Conservation (phyloP, 2,113 vertebrate species). For the Pampusana beccarii region DNA sequence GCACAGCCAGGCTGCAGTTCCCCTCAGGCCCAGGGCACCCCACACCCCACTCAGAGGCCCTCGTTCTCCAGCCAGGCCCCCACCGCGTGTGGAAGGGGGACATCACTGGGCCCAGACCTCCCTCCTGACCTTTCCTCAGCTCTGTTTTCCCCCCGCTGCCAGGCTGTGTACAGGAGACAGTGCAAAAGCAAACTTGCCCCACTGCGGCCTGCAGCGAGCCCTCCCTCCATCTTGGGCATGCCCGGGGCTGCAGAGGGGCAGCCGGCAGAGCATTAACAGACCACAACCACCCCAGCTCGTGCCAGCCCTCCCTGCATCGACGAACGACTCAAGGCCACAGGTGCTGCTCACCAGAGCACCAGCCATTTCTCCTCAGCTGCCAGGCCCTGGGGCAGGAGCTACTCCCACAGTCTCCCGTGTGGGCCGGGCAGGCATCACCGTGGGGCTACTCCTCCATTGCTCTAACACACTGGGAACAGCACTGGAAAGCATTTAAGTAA, state of each 20-base stretch:
- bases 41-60: no score
- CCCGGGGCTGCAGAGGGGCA: not conserved
- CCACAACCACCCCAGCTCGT: rapidly evolving
- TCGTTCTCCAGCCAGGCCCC: not conserved
- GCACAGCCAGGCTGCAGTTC: not conserved
- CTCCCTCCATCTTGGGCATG: not conserved
- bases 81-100: rapidly evolving
- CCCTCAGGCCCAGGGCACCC: not conserved
- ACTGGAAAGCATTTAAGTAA: not conserved
- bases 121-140: not conserved
- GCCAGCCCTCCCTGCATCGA: not conserved
- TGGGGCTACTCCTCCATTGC: not conserved
- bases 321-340: not conserved
- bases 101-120: not conserved
- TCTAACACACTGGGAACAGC: rapidly evolving
- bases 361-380: not conserved
- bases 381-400: not conserved
- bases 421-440: rapidly evolving
- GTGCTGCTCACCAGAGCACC: rapidly evolving
- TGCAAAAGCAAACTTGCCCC: not conserved
- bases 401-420: no score
- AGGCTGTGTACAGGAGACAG: not conserved
- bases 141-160: not conserved
- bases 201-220: rapidly evolving
- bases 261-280: no score